Conservation (phyloP, 37 sponge, comb jelly and placozoan genomes). For the Mnemiopsis leidyi region DNA sequence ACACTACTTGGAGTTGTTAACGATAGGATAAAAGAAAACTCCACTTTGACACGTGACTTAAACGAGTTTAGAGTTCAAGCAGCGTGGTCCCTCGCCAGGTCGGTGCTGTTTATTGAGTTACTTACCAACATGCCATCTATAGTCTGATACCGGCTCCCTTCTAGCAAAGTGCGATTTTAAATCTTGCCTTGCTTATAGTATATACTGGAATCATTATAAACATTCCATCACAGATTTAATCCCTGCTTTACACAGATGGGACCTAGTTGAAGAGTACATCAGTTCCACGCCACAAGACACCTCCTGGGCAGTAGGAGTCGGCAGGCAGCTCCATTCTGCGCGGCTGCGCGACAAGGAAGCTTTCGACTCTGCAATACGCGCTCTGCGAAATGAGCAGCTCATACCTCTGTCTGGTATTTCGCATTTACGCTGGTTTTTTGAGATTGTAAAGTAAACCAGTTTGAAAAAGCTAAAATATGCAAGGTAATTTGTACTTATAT, state of each 20-base stretch:
- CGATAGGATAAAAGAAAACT: background rate
- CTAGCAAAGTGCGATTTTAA: no score
- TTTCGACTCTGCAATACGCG: background rate
- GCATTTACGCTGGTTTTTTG: no score
- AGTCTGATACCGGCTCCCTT: no score
- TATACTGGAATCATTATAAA: no score
- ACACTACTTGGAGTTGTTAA: conserved; percentile 1
- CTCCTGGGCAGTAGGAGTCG: conserved; percentile 58
- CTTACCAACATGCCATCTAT: no score
- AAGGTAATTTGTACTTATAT: no score
- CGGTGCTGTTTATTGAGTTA: no score
- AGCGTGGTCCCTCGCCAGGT: conserved; percentile 64
- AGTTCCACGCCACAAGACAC: background rate
- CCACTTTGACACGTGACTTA: background rate
- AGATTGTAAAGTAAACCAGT: no score
- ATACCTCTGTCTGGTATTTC: background rate
- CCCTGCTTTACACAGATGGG: conserved; percentile 64
- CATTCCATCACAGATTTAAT: background rate
- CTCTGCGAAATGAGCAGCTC: conserved; percentile 20
- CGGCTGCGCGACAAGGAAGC: background rate
- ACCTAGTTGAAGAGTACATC: conserved; percentile 8
- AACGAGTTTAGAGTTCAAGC: conserved; percentile 56
- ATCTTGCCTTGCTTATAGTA: no score
- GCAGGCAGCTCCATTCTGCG: background rate
- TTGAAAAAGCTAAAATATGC: no score